Percentiles rank a stretch among this genome's conserved stretches.
These are phyloP conservation scores for Habrosyne pyritoides DNA, from an alignment of 2,888 invertebrate genomes.

Conservation along the genomic window DNA sequence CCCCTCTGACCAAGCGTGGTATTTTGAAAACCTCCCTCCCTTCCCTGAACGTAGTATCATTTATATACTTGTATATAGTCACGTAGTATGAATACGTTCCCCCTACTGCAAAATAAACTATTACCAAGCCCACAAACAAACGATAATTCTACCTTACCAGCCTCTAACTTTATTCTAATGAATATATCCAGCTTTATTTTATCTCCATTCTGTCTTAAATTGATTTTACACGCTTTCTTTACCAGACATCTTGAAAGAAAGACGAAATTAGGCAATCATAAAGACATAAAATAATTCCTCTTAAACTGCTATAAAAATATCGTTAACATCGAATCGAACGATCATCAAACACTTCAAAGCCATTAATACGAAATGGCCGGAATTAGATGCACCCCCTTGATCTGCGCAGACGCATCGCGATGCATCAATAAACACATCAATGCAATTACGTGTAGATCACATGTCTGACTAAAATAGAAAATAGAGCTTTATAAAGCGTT, in stretches of 20 bases:
- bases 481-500: background rate
- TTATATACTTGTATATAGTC: too few relatives aligned
- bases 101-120: too few relatives aligned
- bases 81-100: too few relatives aligned
- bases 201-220: too few relatives aligned
- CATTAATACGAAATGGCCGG: background rate
- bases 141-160: too few relatives aligned
- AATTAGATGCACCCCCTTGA: background rate
- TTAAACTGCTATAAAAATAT: background rate
- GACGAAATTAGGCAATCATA: background rate
- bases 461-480: background rate
- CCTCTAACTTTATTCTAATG: too few relatives aligned
- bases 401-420: background rate
- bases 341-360: background rate
- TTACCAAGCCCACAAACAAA: too few relatives aligned
- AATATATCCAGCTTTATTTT: too few relatives aligned
- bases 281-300: background rate
- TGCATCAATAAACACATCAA: background rate
- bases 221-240: too few relatives aligned
- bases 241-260: background rate
- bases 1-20: too few relatives aligned
- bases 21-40: too few relatives aligned
- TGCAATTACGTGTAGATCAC: background rate
- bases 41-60: too few relatives aligned
- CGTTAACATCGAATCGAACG: background rate